A percentile compares a stretch with the other conserved stretches of the same genome.
These are phyloP conservation scores for Crematogaster levior DNA, from an alignment of 2,888 invertebrate genomes.

Conservation along the genomic window DNA sequence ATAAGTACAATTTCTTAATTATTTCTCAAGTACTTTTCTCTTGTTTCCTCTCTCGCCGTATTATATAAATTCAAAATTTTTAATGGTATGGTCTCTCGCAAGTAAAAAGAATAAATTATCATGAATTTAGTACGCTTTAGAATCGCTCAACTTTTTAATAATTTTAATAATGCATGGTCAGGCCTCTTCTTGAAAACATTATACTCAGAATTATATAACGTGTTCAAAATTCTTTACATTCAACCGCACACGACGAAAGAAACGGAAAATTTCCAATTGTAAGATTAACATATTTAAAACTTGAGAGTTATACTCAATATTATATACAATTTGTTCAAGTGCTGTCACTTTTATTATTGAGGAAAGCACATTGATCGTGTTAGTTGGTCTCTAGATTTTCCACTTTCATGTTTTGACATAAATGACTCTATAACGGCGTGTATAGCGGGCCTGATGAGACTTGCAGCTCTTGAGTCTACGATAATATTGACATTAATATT, in stretches of 20 bases:
- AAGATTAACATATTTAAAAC: background rate
- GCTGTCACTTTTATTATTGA: background rate
- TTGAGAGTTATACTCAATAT: background rate
- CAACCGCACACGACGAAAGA: background rate
- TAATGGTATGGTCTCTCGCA: background rate
- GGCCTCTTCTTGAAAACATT: background rate
- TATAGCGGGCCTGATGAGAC: background rate
- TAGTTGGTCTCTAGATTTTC: background rate
- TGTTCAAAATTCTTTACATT: background rate
- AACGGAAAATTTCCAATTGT: background rate
- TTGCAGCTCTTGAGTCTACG: background rate
- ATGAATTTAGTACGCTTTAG: background rate
- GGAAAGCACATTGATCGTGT: background rate
- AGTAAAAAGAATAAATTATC: background rate
- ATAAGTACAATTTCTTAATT: slow-evolving; percentile 41
- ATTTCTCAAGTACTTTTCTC: slow-evolving; percentile 13
- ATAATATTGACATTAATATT: background rate
- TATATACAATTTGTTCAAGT: background rate
- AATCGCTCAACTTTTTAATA: background rate
- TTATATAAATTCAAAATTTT: background rate
- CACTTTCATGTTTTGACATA: background rate
- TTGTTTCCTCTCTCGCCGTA: background rate
- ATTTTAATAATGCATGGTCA: background rate
- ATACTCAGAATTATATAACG: background rate
- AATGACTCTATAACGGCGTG: background rate